Base-by-base conservation (phyloP, 1,140 invertebrate species). In the Caerostris extrusa region DNA sequence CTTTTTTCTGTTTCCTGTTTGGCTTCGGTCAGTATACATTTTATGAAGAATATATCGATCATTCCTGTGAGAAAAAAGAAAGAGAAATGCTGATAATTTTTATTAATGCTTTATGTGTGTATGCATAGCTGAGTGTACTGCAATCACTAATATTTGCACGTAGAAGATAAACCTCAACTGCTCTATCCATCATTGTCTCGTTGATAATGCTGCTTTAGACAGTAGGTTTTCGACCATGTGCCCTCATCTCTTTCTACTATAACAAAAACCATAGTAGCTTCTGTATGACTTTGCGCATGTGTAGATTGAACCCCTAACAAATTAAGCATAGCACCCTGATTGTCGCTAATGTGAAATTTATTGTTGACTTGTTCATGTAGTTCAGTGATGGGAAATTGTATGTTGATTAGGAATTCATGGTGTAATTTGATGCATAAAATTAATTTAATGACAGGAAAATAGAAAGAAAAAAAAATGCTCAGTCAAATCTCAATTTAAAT, bases 231-330 rank as follows among this genome's bases (percentile, higher is more conserved):
- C 14, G 56, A 69, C 56, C 69, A 64, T 93, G 92, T 93, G 92
- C 81, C n/a, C 85, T 82, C 67, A 50, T 93, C 92, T 93, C 64
- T 87, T 14, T 69, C 67, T 87, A 86, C 92, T 89, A 89, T 77
- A 55, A 50, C 71, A 71, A 71, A 19, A 82, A 87, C 81, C 91
- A 93, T 93, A 93, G 92, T 93, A 93, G 92, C 81, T 89, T 93
- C 92, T 93, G 86, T 87, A 93, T 88, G 92, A 93, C 56, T 64
- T 6, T 88, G 92, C 92, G 92, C 92, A 93, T 93, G 92, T 81
- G 71, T 93, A 93, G 92, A 64, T 19, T 12, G 12, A 12, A 19
- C 64, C 89, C 69, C 71, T 17, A 19, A 81, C 67, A 19, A 57
- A 88, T 88, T 88, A 60, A 58, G n/a, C 19, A 85, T 85, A 85